Conservation (phyloP, 2,888 invertebrate genomes). For the Megastigmus dorsalis region DNA sequence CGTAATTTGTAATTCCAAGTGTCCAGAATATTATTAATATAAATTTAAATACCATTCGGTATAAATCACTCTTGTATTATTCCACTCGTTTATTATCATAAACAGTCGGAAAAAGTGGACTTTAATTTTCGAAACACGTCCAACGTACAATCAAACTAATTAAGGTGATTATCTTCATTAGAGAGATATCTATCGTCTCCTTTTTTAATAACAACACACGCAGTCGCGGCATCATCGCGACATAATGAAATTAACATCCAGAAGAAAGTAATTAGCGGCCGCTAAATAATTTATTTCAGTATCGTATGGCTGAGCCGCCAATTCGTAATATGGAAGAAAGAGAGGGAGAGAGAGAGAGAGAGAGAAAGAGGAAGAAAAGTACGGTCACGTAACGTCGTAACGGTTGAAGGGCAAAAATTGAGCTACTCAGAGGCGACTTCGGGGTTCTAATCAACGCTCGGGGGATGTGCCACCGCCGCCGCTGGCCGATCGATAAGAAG, state of each 20-base stretch:
- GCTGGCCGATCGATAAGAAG: constrained; percentile 56
- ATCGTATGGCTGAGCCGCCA: background rate
- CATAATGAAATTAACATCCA: constrained; percentile 39
- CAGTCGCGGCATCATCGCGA: constrained; percentile 2
- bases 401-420: constrained; percentile 52
- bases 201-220: background rate
- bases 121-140: background rate
- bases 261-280: constrained; percentile 35
- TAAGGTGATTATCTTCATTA: constrained; percentile 16
- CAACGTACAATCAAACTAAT: constrained; percentile 20
- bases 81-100: background rate
- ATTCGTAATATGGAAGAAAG: constrained; percentile 24
- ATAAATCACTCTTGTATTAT: constrained; percentile 3
- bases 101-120: background rate
- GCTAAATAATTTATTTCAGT: constrained; percentile 30
- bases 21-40: too few species aligned
- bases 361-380: too few species aligned
- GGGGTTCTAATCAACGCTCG: constrained; percentile 53
- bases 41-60: too few species aligned
- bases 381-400: constrained; percentile 52
- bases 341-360: too few species aligned
- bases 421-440: constrained; percentile 25
- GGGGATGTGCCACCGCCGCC: constrained; percentile 30
- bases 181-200: background rate
- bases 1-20: too few species aligned